Percentiles rank a stretch among this genome's conserved stretches.
Evolutionary conservation across 1,140 invertebrate genomes (phyloP).

Genomic region (Hesperophylax magnus): DNA sequence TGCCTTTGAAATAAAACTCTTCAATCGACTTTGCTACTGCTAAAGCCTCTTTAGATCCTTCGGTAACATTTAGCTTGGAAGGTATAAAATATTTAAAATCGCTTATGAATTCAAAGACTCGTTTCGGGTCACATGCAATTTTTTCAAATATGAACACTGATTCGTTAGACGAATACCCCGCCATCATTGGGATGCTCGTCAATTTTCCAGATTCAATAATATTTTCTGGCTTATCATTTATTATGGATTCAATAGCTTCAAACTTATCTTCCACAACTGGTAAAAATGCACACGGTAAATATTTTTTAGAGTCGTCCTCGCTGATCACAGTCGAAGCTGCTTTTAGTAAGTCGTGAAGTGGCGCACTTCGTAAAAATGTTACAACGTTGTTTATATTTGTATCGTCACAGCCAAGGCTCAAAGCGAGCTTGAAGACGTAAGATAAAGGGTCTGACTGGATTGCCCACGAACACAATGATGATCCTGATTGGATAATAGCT

Average conservation of each 20-base stretch:
- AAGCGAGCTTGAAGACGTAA: slow-evolving; percentile 37
- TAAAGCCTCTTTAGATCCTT: slow-evolving; percentile 17
- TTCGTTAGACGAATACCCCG: slow-evolving; percentile 42
- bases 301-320: neutral
- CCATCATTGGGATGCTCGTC: slow-evolving; percentile 21
- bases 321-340: neutral
- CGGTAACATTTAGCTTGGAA: neutral
- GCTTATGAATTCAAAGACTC: slow-evolving; percentile 29
- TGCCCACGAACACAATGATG: slow-evolving; percentile 65
- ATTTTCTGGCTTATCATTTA: slow-evolving; percentile 34
- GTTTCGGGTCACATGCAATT: slow-evolving; percentile 18
- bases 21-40: slow-evolving; percentile 11
- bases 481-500: slow-evolving; percentile 74
- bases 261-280: slow-evolving; percentile 39
- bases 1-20: slow-evolving; percentile 39
- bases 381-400: slow-evolving; percentile 15
- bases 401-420: slow-evolving; percentile 33
- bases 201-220: slow-evolving; percentile 25
- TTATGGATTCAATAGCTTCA: slow-evolving; percentile 9
- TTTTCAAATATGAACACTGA: slow-evolving; percentile 31
- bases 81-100: slow-evolving; percentile 47
- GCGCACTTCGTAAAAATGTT: slow-evolving; percentile 44
- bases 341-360: slow-evolving; percentile 26
- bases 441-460: slow-evolving; percentile 19
- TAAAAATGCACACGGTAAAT: slow-evolving; percentile 22